phyloP scores from a whole-genome alignment of 2,888 invertebrate genomes.

The Aleiodes leptofemur region DNA sequence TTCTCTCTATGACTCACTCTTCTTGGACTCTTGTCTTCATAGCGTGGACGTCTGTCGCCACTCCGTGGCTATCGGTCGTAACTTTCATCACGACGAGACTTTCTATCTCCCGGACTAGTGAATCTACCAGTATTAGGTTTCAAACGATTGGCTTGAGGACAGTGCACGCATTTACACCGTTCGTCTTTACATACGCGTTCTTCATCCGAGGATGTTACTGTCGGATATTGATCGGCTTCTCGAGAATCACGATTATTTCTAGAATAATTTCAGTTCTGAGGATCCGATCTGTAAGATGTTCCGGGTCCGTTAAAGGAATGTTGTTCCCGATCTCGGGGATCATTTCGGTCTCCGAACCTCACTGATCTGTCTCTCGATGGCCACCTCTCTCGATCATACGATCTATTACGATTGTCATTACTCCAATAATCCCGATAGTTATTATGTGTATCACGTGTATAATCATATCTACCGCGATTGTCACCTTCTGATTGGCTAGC shows the following conservation, averaged over 20 bases:
- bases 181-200: background rate
- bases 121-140: background rate
- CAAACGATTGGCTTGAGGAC: background rate
- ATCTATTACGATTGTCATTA: background rate
- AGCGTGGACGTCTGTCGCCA: too few species aligned
- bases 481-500: background rate
- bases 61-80: too few species aligned
- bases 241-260: background rate
- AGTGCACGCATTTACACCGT: background rate
- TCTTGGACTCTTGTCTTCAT: too few species aligned
- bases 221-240: background rate
- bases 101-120: background rate
- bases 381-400: slow-evolving; percentile 5
- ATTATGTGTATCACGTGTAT: background rate
- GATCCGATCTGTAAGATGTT: background rate
- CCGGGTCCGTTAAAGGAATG: background rate
- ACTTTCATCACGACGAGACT: background rate
- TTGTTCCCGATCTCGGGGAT: background rate
- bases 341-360: background rate
- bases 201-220: background rate
- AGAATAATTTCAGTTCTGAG: background rate
- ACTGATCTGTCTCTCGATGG: slow-evolving; percentile 9
- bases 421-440: background rate
- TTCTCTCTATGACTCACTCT: too few species aligned
- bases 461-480: background rate